Percentiles rank a stretch among this genome's conserved stretches.
Evolutionary conservation across 2,797 vertebrate genomes (phyloP).

Genomic region (Poeciliopsis turneri): DNA sequence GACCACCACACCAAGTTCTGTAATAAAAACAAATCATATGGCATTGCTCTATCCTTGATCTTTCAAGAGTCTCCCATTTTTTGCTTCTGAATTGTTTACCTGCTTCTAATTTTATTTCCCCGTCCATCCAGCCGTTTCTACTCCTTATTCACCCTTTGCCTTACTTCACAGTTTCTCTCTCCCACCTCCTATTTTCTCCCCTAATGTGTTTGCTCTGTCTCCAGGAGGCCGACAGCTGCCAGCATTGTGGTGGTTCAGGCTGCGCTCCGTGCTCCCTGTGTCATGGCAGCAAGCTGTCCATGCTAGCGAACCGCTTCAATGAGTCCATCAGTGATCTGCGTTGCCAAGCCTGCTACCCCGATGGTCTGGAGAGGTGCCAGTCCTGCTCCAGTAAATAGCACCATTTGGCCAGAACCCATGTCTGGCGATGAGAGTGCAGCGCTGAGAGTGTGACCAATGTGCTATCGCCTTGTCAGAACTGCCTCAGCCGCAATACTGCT

Average conservation of each 20-base stretch:
- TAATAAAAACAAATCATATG: background rate
- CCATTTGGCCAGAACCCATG: slow-evolving; percentile 49
- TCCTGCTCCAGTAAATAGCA: slow-evolving; percentile 83
- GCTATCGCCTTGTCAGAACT: slow-evolving; percentile 47
- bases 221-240: slow-evolving; percentile 81
- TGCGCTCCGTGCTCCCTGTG: slow-evolving; percentile 92
- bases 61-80: background rate
- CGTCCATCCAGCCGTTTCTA: background rate
- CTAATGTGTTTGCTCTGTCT: slow-evolving; percentile 63
- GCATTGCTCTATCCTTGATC: slow-evolving; percentile 4
- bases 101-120: background rate
- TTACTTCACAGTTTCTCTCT: slow-evolving; percentile 27
- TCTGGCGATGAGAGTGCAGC: slow-evolving; percentile 40
- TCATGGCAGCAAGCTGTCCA: slow-evolving; percentile 98
- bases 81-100: background rate
- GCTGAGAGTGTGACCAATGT: slow-evolving; percentile 35
- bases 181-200: slow-evolving; percentile 20
- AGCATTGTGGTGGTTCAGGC: slow-evolving; percentile 90
- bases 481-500: slow-evolving; percentile 56
- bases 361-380: slow-evolving; percentile 90
- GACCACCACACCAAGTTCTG: background rate
- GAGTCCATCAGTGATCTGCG: slow-evolving; percentile 93
- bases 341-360: slow-evolving; percentile 91
- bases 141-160: slow-evolving; percentile 22
- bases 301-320: slow-evolving; percentile 96